phyloP scores from a whole-genome alignment of 2,113 vertebrate species.

The Picathartes gymnocephalus region DNA sequence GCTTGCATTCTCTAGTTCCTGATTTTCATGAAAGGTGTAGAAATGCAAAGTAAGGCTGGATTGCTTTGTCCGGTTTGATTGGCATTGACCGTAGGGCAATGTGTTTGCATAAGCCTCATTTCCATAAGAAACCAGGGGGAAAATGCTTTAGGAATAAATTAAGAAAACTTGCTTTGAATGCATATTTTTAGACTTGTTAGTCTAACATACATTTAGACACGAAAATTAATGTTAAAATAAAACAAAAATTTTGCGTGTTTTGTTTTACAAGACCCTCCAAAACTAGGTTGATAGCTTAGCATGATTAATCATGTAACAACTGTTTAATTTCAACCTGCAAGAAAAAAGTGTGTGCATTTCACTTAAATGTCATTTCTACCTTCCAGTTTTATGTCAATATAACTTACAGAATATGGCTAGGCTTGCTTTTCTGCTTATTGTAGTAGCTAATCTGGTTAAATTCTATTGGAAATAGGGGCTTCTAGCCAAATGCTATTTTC shows the following conservation, averaged over 20 bases:
- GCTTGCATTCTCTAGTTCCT: not conserved
- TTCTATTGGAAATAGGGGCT: not conserved
- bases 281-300: not conserved
- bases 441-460: not conserved
- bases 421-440: not conserved
- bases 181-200: not conserved
- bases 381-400: not conserved
- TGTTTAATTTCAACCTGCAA: not conserved
- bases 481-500: not conserved
- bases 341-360: not conserved
- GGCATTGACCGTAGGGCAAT: not conserved
- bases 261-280: not conserved
- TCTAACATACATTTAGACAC: not conserved
- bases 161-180: not conserved
- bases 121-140: slow-evolving; percentile 11
- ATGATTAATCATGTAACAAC: not conserved
- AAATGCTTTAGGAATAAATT: slow-evolving; percentile 14
- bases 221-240: not conserved
- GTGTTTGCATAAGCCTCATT: slow-evolving; percentile 17
- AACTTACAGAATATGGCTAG: not conserved
- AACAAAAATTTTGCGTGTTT: not conserved
- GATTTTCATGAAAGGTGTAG: not conserved
- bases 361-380: not conserved
- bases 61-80: slow-evolving; percentile 16
- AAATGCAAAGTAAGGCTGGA: not conserved